A percentile compares a stretch with the other conserved stretches of the same genome.
These are phyloP conservation scores for Mionectes olivaceus DNA, from an alignment of 2,797 vertebrate species.

Conservation along the genomic window DNA sequence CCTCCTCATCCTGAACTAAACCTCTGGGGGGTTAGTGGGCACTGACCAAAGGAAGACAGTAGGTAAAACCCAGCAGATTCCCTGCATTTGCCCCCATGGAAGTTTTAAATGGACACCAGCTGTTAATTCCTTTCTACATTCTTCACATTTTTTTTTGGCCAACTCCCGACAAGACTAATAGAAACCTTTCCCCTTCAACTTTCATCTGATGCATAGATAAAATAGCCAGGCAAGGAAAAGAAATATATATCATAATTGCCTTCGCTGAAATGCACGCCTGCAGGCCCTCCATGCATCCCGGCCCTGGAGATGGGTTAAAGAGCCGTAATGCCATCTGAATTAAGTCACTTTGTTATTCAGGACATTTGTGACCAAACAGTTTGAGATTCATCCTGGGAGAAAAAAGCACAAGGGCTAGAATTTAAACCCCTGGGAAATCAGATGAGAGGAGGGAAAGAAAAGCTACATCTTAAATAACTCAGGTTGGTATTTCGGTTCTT, in stretches of 20 bases:
- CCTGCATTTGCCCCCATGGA: not conserved
- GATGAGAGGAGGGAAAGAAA: conserved; percentile 18
- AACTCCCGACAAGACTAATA: conserved; percentile 54
- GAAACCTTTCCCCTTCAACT: conserved; percentile 51
- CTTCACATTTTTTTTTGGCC: conserved; percentile 54
- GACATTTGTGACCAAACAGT: conserved; percentile 36
- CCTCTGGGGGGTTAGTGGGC: not conserved
- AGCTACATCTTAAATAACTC: not conserved
- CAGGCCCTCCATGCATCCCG: not conserved
- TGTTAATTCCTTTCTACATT: conserved; percentile 52
- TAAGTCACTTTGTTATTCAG: conserved; percentile 30
- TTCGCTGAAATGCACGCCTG: conserved; percentile 21
- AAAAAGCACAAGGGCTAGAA: not conserved
- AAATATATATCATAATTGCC: not conserved
- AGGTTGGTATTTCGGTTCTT: not conserved
- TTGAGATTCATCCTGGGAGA: conserved; percentile 11
- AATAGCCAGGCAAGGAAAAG: conserved; percentile 27
- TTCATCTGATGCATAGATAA: conserved; percentile 53
- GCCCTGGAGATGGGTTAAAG: not conserved
- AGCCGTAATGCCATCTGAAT: conserved; percentile 21
- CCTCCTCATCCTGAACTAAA: not conserved
- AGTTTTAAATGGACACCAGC: conserved; percentile 53
- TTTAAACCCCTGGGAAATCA: conserved; percentile 42
- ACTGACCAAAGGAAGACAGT: not conserved
- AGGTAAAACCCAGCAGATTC: conserved; percentile 25